Evolutionary conservation across 1,140 invertebrate genomes (phyloP).

Genomic region (Nasonia giraulti): DNA sequence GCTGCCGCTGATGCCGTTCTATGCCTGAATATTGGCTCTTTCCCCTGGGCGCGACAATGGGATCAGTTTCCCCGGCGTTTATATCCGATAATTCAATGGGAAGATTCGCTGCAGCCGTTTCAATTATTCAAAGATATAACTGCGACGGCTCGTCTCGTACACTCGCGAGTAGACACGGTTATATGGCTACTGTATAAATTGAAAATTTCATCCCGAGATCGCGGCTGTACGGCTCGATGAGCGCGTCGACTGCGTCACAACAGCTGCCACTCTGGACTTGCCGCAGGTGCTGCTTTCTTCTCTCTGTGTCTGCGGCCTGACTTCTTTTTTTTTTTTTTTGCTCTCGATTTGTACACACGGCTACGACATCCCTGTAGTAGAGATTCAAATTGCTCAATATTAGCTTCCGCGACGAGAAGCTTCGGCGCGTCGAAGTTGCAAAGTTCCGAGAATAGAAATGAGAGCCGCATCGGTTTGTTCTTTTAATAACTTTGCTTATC

Average conservation of each 20-base stretch:
- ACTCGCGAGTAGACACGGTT: not conserved
- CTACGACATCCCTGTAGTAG: not conserved
- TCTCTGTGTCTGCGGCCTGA: not conserved
- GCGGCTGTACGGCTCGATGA: not conserved
- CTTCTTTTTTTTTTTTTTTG: not conserved
- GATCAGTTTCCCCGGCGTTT: no score
- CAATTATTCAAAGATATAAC: no score
- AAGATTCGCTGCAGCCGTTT: no score
- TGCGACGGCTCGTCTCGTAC: not conserved
- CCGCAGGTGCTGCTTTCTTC: conserved; percentile 13
- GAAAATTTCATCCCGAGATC: conserved; percentile 7
- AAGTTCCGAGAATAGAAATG: not conserved
- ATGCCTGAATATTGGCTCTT: not conserved
- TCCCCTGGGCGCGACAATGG: no score
- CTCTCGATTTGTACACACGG: not conserved
- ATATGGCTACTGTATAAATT: conserved; percentile 1
- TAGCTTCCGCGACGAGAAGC: not conserved
- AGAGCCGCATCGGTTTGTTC: not conserved
- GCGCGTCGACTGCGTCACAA: not conserved
- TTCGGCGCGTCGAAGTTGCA: not conserved
- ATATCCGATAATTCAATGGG: no score
- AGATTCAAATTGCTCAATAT: no score
- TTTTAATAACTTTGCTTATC: conserved; percentile 6
- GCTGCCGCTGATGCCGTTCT: not conserved
- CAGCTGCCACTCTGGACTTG: not conserved